Conservation (phyloP, 64 coral and sea anemone species). For the Platygyra sinensis region DNA sequence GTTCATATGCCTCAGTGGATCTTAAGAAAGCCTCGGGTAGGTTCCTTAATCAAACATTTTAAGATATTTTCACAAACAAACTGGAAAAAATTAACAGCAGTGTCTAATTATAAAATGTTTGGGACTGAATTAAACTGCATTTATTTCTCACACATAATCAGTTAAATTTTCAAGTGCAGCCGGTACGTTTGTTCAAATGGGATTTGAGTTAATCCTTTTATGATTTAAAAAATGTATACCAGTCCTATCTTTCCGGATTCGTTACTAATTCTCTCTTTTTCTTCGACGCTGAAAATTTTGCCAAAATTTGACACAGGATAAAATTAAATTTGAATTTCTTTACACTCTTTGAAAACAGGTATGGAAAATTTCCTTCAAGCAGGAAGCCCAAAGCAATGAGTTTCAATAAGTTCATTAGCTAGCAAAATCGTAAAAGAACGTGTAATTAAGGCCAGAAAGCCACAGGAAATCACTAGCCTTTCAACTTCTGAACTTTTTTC, state of each 20-base stretch:
- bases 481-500: conserved; percentile 55
- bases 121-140: background rate
- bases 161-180: background rate
- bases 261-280: background rate
- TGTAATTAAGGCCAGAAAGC: conserved; percentile 32
- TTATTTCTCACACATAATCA: background rate
- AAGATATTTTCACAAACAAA: background rate
- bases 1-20: too few relatives aligned
- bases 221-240: background rate
- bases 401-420: conserved; percentile 37
- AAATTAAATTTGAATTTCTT: conserved; percentile 23
- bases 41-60: background rate
- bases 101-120: background rate
- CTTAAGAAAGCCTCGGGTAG: background rate
- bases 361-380: conserved; percentile 12
- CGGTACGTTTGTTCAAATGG: background rate
- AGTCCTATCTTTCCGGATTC: background rate
- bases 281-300: background rate
- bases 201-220: conserved; percentile 1
- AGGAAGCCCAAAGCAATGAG: conserved; percentile 8
- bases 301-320: background rate
- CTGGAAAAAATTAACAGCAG: background rate
- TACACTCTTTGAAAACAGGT: conserved; percentile 16
- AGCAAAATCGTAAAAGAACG: conserved; percentile 14
- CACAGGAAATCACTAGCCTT: conserved; percentile 52